Evolutionary conservation across 2,113 vertebrate genomes (phyloP).

Genomic region (Mugil cephalus): DNA sequence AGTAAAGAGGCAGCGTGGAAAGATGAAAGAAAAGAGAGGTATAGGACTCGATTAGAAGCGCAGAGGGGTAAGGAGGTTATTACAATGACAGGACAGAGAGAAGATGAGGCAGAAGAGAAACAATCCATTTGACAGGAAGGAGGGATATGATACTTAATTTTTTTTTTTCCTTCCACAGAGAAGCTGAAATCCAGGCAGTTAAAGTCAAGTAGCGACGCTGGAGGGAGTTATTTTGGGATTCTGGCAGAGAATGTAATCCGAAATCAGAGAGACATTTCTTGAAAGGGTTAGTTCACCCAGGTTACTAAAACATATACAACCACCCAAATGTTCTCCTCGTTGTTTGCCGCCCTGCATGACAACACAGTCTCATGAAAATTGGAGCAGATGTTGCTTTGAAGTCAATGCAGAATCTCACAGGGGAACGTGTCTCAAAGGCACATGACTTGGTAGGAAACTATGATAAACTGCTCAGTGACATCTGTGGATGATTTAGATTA

Average conservation of each 20-base stretch:
- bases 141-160: not conserved
- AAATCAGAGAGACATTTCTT: too few relatives aligned
- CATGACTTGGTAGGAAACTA: too few relatives aligned
- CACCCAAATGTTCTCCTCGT: not conserved
- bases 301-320: not conserved
- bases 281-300: not conserved
- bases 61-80: conserved; percentile 7
- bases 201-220: not conserved
- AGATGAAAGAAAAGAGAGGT: not conserved
- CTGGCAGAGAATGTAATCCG: too few relatives aligned
- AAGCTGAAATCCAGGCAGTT: not conserved
- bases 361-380: not conserved
- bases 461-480: too few relatives aligned
- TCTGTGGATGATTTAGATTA: too few relatives aligned
- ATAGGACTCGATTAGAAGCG: not conserved
- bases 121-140: not conserved
- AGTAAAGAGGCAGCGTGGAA: not conserved
- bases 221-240: too few relatives aligned
- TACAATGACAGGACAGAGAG: not conserved
- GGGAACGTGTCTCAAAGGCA: too few relatives aligned
- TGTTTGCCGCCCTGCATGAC: not conserved
- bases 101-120: not conserved
- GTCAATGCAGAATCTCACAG: too few relatives aligned
- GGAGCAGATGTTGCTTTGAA: too few relatives aligned
- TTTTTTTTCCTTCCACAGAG: not conserved